Conservation (phyloP, 2,113 vertebrate species). For the Perca fluviatilis region DNA sequence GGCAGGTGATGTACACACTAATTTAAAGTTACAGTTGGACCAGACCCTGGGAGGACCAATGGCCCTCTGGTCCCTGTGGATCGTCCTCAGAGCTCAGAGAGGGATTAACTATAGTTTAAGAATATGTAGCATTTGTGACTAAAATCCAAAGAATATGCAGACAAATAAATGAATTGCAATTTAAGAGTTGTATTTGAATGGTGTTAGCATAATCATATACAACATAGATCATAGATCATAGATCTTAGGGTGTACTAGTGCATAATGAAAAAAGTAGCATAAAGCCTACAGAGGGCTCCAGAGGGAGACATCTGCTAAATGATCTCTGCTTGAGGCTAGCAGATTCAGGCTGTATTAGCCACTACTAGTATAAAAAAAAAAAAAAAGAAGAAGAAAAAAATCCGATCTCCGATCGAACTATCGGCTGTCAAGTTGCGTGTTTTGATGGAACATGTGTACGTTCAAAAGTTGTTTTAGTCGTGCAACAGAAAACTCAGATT, state of each 20-base stretch:
- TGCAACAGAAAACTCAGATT: no score
- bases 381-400: no score
- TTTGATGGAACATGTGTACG: no score
- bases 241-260: background rate
- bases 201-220: background rate
- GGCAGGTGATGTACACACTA: slow-evolving; percentile 19
- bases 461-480: no score
- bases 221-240: no score
- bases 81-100: background rate
- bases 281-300: background rate
- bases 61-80: background rate
- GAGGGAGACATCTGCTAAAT: background rate
- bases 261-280: background rate
- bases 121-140: background rate
- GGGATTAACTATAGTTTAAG: background rate
- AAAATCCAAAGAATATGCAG: background rate
- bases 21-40: slow-evolving; percentile 22
- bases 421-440: background rate
- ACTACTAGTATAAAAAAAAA: background rate
- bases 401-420: background rate
- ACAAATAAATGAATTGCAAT: background rate
- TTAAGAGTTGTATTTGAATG: background rate
- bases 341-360: background rate
- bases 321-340: background rate
- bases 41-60: background rate